Conservation (phyloP, 1,140 invertebrate species). For the Forficula auricularia region DNA sequence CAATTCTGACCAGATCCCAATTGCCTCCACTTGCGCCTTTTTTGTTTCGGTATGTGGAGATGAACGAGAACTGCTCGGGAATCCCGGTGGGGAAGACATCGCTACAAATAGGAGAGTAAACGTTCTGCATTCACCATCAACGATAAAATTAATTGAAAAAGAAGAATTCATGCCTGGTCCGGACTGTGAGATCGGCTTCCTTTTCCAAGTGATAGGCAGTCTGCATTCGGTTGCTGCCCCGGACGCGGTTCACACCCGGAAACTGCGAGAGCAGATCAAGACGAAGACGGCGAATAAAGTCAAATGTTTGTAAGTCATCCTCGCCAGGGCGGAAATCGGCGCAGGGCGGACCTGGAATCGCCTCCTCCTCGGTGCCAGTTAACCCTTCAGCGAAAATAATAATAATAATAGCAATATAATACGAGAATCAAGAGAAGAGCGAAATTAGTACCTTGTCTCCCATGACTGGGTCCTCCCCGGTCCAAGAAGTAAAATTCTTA, state of each 20-base stretch:
- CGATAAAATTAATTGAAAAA: slow-evolving; percentile 1
- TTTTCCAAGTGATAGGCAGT: slow-evolving; percentile 56
- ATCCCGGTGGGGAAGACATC: slow-evolving; percentile 45
- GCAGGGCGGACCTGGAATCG: slow-evolving; percentile 28
- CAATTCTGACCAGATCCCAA: slow-evolving; percentile 53
- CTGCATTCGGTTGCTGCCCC: slow-evolving; percentile 54
- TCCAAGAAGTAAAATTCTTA: no score
- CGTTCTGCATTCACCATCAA: slow-evolving; percentile 1
- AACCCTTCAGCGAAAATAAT: slow-evolving; percentile 1
- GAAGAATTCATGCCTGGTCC: slow-evolving; percentile 36
- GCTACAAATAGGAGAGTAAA: slow-evolving; percentile 24
- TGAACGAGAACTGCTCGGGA: slow-evolving; percentile 52
- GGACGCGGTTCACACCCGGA: slow-evolving; percentile 45
- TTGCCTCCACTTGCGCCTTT: slow-evolving; percentile 33
- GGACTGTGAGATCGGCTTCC: slow-evolving; percentile 46
- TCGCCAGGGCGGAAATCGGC: slow-evolving; percentile 45
- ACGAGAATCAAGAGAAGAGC: no score
- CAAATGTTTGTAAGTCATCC: slow-evolving; percentile 56
- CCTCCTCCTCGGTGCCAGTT: slow-evolving; percentile 11
- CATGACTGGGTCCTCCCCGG: no score
- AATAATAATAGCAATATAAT: no score
- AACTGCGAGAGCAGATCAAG: slow-evolving; percentile 42
- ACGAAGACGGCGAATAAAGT: slow-evolving; percentile 57
- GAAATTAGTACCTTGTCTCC: no score
- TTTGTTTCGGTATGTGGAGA: slow-evolving; percentile 42